Evolutionary conservation across 2,888 invertebrate genomes (phyloP).

Genomic region (Cataglyphis albicans): DNA sequence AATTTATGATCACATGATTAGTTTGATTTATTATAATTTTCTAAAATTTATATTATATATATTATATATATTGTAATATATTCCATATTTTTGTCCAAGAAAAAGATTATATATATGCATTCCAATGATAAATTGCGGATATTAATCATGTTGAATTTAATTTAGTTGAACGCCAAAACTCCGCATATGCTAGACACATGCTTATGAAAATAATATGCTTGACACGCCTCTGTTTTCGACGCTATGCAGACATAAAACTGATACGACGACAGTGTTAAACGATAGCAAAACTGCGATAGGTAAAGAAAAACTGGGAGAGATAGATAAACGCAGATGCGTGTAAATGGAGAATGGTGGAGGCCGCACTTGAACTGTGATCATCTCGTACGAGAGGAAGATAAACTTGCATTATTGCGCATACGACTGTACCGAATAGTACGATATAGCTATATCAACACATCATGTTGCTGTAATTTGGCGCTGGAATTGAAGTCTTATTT

Average conservation of each 20-base stretch:
- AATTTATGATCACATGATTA: neutral
- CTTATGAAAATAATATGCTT: constrained; percentile 19
- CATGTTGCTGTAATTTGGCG: neutral
- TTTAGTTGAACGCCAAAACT: constrained; percentile 21
- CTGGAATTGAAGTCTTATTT: constrained; percentile 1
- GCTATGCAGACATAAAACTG: neutral
- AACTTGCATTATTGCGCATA: constrained; percentile 19
- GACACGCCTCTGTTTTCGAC: neutral
- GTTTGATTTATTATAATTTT: neutral
- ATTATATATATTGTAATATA: neutral
- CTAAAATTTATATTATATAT: neutral
- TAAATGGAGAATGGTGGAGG: neutral
- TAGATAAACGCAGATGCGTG: neutral
- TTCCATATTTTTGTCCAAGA: neutral
- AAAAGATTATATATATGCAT: neutral
- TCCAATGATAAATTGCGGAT: neutral
- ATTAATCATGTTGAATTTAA: neutral
- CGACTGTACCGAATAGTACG: neutral
- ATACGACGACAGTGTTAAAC: neutral
- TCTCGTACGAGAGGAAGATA: constrained; percentile 7
- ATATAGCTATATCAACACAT: neutral
- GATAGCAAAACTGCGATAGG: neutral
- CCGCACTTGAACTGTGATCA: neutral
- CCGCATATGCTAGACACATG: constrained; percentile 29
- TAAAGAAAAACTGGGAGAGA: neutral